phyloP scores from a whole-genome alignment of 64 coral and sea anemone species.

The Montipora foliosa region DNA sequence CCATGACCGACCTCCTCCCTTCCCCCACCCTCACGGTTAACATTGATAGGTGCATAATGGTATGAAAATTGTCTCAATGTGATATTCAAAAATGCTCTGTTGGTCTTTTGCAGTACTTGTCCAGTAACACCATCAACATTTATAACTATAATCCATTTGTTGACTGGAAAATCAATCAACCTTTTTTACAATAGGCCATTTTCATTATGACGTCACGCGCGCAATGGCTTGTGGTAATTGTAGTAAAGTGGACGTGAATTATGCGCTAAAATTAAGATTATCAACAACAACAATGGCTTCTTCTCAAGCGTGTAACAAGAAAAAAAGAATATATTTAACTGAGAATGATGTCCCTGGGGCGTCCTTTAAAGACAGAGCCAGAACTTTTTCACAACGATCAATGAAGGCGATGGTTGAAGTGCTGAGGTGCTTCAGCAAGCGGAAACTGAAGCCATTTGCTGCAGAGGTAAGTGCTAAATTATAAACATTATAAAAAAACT shows the following conservation, averaged over 20 bases:
- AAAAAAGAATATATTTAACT: no score
- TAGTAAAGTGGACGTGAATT: constrained; percentile 14
- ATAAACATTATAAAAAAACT: not conserved
- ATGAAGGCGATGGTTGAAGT: not conserved
- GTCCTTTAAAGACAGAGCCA: not conserved
- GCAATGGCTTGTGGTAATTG: constrained; percentile 28
- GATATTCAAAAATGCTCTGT: no score
- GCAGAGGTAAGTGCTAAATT: not conserved
- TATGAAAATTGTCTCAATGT: no score
- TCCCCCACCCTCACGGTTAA: no score
- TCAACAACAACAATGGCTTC: constrained; percentile 12
- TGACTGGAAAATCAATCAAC: no score
- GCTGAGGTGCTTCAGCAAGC: not conserved
- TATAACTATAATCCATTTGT: no score
- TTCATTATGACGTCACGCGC: constrained; percentile 22
- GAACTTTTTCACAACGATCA: constrained; percentile 1
- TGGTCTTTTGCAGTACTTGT: no score
- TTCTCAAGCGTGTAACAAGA: not conserved
- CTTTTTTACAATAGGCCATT: constrained; percentile 6
- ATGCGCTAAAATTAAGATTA: not conserved
- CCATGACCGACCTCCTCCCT: no score
- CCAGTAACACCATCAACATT: no score
- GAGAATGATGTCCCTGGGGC: not conserved
- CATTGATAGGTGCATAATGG: no score
- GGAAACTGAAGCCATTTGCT: not conserved